These are phyloP conservation scores for Molossus molossus DNA, from an alignment of 2,797 vertebrate species.

Conservation along the genomic window DNA sequence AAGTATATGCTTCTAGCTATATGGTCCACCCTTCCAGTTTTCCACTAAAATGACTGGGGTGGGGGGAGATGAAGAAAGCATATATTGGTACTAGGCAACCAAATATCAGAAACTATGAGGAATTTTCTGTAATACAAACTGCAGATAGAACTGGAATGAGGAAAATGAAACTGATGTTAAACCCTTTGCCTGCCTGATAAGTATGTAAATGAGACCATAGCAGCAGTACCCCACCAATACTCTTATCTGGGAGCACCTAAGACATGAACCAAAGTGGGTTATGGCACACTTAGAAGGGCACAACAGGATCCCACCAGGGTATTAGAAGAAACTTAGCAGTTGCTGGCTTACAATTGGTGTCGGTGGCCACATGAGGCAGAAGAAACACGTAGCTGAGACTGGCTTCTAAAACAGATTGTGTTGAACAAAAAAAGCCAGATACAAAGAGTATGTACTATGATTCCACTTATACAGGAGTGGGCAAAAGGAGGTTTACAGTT, in stretches of 20 bases:
- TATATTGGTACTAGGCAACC: conserved; percentile 38
- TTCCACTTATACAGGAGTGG: background rate
- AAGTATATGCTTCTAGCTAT: conserved; percentile 37
- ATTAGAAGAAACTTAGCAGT: background rate
- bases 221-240: background rate
- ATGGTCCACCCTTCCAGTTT: conserved; percentile 53
- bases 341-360: background rate
- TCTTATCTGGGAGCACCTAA: background rate
- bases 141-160: conserved; percentile 68
- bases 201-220: background rate
- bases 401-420: conserved; percentile 21
- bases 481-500: background rate
- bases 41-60: conserved; percentile 48
- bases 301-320: background rate
- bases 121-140: conserved; percentile 73
- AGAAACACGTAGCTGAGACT: conserved; percentile 52
- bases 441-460: background rate
- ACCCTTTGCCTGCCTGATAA: background rate
- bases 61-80: background rate
- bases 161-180: conserved; percentile 59
- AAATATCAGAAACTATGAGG: conserved; percentile 57
- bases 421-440: background rate
- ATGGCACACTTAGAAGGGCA: background rate
- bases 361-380: background rate
- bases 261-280: background rate